These are phyloP conservation scores for Colaptes auratus DNA, from an alignment of 2,113 vertebrate species.

Conservation along the genomic window DNA sequence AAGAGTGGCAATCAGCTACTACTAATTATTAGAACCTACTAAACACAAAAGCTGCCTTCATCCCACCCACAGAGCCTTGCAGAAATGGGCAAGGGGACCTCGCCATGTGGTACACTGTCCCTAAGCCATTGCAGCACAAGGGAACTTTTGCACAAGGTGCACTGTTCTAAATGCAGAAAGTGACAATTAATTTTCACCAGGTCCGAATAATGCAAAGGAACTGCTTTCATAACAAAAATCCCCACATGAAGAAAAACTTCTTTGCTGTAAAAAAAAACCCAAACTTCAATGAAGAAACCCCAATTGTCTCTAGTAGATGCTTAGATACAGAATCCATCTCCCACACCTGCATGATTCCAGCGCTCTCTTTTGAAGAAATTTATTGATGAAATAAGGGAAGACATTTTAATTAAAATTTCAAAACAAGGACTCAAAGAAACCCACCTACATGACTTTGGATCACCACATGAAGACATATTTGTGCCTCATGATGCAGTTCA, in stretches of 20 bases:
- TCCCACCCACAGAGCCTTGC: neutral
- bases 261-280: neutral
- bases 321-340: neutral
- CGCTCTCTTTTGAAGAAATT: neutral
- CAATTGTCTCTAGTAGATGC: neutral
- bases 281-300: neutral
- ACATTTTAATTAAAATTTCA: neutral
- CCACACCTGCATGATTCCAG: conserved; percentile 14
- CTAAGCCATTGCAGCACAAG: neutral
- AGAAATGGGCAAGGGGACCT: neutral
- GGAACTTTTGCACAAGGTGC: neutral
- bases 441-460: neutral
- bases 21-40: neutral
- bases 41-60: neutral
- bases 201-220: neutral
- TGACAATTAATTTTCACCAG: neutral
- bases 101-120: neutral
- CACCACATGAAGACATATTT: neutral
- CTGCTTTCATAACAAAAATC: neutral
- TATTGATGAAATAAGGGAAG: conserved; percentile 25
- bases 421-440: neutral
- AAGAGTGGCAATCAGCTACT: neutral
- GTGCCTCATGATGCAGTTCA: neutral
- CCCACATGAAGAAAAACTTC: neutral
- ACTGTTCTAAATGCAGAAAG: neutral